A percentile compares a stretch with the other conserved stretches of the same genome.
Evolutionary conservation across 2,113 vertebrate species (phyloP).

Genomic region (Sciurus niger): DNA sequence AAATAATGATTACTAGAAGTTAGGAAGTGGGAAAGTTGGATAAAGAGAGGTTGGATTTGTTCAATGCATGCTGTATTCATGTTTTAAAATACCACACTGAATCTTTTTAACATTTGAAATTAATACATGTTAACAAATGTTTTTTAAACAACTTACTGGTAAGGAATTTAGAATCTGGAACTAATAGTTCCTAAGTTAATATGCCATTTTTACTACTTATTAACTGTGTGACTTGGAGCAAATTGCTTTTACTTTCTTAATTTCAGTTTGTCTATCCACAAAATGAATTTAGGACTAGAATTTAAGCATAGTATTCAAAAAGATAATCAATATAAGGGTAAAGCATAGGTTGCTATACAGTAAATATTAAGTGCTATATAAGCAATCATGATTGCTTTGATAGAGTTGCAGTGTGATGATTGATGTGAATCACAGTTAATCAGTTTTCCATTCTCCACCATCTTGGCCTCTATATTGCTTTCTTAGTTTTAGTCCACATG

Average conservation of each 20-base stretch:
- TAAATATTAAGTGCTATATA: background rate
- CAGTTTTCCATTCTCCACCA: background rate
- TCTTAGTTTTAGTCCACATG: background rate
- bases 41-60: background rate
- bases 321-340: background rate
- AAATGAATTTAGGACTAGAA: background rate
- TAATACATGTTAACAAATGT: background rate
- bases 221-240: background rate
- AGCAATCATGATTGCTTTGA: background rate
- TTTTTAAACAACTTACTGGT: background rate
- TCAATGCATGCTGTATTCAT: background rate
- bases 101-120: background rate
- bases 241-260: background rate
- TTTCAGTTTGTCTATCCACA: background rate
- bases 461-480: background rate
- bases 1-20: background rate
- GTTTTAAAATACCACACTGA: background rate
- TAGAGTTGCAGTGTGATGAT: background rate
- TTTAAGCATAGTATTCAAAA: background rate
- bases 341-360: background rate
- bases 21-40: background rate
- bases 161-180: background rate
- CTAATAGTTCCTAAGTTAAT: background rate
- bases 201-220: background rate
- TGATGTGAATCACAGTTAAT: background rate